phyloP scores from a whole-genome alignment of 2,797 vertebrate species.

The Bryconaethiops microstoma region DNA sequence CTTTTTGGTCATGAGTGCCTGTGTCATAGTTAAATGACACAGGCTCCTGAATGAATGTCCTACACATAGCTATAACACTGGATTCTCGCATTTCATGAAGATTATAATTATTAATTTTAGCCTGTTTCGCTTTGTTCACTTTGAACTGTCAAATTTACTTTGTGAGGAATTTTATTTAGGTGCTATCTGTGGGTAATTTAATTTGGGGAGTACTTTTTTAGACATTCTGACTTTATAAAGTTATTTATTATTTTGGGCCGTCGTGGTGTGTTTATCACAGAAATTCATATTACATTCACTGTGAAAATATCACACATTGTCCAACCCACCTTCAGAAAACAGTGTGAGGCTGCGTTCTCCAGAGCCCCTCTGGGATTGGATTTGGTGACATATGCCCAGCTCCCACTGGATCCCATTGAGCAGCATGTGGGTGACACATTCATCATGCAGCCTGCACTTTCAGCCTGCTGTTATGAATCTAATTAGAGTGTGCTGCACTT shows the following conservation, averaged over 20 bases:
- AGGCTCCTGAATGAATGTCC: no score
- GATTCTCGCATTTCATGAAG: no score
- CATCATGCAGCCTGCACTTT: slow-evolving; percentile 81
- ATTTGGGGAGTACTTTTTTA: not conserved
- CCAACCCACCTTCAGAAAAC: slow-evolving; percentile 3
- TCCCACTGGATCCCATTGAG: slow-evolving; percentile 74
- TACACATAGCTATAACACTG: no score
- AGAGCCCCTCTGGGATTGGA: slow-evolving; percentile 68
- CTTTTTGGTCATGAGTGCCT: no score
- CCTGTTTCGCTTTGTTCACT: not conserved
- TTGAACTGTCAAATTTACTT: not conserved
- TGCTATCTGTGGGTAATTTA: not conserved
- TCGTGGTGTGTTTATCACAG: not conserved
- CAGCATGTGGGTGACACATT: slow-evolving; percentile 82
- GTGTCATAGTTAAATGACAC: no score
- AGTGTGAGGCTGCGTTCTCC: slow-evolving; percentile 38
- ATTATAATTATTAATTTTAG: not conserved
- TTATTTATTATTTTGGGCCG: not conserved
- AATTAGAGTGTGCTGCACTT: slow-evolving; percentile 75
- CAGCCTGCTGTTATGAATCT: slow-evolving; percentile 83
- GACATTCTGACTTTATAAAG: not conserved
- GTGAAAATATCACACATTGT: not conserved
- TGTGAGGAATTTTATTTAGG: not conserved
- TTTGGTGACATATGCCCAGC: slow-evolving; percentile 68
- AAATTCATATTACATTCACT: not conserved